Base-by-base conservation (phyloP, 1,140 invertebrate genomes). In the Caenorhabditis briggsae region DNA sequence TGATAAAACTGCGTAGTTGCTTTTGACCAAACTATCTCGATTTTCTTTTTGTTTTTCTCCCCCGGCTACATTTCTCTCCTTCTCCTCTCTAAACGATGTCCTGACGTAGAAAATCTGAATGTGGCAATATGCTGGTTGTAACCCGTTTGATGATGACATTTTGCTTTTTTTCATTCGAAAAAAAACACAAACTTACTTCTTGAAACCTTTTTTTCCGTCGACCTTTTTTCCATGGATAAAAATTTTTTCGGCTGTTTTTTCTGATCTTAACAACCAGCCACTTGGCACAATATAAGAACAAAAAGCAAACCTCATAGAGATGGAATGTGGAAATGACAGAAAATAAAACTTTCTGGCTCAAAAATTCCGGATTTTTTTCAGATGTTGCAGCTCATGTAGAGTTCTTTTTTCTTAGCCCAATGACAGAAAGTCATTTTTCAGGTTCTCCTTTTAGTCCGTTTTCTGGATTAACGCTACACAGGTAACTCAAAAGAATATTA, bases 101-200 rank as follows among this genome's bases (percentile, higher is more conserved):
- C 70, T 50, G 70, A 78, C 70, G 70, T 50, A 78, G 20, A 78
- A n/a, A 20, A 78, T 50, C 11, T 53, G 70, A 78, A 78, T 33
- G 70, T 78, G 43, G 70, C 46, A 70, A 70, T 43, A 70, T 50
- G 70, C 70, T 78, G 70, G 46, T 50, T 78, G 46, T 50, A 53
- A 50, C 46, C 70, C 43, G 70, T 50, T 78, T 50, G 70, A 78
- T 50, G 43, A 78, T 23, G 46, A 78, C 43, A 48, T 78, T 78
- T 41, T 18, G 20, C 23, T 64, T 82, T 46, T 53, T 23, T 18
- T 50, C 59, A 46, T 50, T 33, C 33, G 33, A 33, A 33, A 33
- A 33, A 3, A 33, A 48, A 46, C 64, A 65, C 43, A 61, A 25
- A 84, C 56, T 46, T 84, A 33, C 83, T 74, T 85, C 25, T 48